A percentile compares a stretch with the other conserved stretches of the same genome.
Evolutionary conservation across 2,797 vertebrate species (phyloP).

Genomic region (Podarcis lilfordi): DNA sequence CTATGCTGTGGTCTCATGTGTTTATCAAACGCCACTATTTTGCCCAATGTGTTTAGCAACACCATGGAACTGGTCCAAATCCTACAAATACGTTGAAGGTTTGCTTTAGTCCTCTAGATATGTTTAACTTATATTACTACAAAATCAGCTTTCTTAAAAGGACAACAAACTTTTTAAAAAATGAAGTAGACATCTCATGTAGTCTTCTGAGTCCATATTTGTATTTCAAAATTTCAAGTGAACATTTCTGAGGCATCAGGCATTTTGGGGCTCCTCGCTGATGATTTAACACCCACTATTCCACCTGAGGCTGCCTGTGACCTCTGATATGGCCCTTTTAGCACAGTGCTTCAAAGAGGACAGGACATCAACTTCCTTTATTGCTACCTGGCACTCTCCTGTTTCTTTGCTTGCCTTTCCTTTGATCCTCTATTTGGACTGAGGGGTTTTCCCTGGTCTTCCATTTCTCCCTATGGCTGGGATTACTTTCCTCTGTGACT

Average conservation of each 20-base stretch:
- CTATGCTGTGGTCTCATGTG: slow-evolving; percentile 38
- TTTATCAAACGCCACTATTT: slow-evolving; percentile 53
- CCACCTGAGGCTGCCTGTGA: background rate
- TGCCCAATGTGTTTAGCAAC: background rate
- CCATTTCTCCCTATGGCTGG: background rate
- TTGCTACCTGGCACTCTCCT: background rate
- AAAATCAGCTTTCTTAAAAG: background rate
- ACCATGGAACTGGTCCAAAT: background rate
- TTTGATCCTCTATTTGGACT: slow-evolving; percentile 12
- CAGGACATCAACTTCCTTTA: background rate
- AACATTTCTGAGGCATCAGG: background rate
- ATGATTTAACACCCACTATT: background rate
- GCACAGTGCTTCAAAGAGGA: background rate
- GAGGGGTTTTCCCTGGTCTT: background rate
- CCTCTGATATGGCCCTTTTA: background rate
- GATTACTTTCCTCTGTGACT: background rate
- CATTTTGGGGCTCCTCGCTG: background rate
- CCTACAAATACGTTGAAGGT: background rate
- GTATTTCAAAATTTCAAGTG: slow-evolving; percentile 3
- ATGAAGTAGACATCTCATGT: background rate
- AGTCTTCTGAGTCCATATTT: background rate
- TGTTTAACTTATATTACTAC: background rate
- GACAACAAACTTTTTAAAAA: background rate
- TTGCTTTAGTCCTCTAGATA: slow-evolving; percentile 9
- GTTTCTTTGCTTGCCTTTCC: background rate